phyloP scores from a whole-genome alignment of 2,888 invertebrate genomes.

The Eupithecia vulgata region DNA sequence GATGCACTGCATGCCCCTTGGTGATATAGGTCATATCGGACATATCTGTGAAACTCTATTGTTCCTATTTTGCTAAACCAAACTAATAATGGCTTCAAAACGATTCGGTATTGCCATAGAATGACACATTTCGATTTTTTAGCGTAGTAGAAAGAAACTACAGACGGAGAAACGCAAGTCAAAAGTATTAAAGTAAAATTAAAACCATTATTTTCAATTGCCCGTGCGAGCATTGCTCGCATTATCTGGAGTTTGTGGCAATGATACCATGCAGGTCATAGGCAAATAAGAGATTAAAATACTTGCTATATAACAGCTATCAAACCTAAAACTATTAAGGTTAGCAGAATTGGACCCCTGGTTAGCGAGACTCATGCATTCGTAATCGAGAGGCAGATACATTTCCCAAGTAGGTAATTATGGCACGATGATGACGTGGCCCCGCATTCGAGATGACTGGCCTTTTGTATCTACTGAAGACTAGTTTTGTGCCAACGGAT shows the following conservation, averaged over 20 bases:
- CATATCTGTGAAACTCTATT: not conserved
- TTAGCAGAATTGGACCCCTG: not conserved
- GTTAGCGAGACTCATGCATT: slow-evolving; percentile 18
- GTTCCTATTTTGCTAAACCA: not conserved
- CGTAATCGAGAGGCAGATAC: slow-evolving; percentile 8
- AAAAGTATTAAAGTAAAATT: too few relatives aligned
- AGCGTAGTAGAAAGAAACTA: too few relatives aligned
- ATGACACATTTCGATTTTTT: too few relatives aligned
- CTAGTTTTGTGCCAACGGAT: not conserved
- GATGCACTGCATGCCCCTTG: not conserved
- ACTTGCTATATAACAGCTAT: too few relatives aligned
- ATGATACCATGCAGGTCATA: too few relatives aligned
- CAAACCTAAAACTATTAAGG: not conserved
- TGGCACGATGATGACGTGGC: not conserved
- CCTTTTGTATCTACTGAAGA: not conserved
- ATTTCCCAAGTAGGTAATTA: slow-evolving; percentile 2
- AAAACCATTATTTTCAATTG: too few relatives aligned
- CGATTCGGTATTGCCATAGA: not conserved
- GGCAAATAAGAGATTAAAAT: too few relatives aligned
- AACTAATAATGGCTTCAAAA: not conserved
- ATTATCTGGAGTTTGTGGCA: too few relatives aligned
- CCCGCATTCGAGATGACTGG: not conserved
- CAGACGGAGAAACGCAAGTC: too few relatives aligned
- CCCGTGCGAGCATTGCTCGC: too few relatives aligned
- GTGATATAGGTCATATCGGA: too few relatives aligned